Evolutionary conservation across 2,888 invertebrate species (phyloP).

Genomic region (Nemotelus nigrinus): DNA sequence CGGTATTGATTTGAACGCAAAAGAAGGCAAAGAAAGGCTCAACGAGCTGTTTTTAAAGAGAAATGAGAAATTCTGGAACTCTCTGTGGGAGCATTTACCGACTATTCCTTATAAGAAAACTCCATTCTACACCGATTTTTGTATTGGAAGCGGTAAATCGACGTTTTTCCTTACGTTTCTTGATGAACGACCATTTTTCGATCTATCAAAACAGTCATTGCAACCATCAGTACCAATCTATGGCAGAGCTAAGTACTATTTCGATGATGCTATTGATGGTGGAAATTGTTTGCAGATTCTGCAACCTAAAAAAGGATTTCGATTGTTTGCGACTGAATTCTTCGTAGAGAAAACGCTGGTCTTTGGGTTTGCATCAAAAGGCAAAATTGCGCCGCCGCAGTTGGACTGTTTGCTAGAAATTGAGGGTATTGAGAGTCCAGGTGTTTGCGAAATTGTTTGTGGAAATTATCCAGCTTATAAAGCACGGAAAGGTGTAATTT

Average conservation of each 20-base stretch:
- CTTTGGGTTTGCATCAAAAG: constrained; percentile 60
- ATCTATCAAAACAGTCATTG: constrained; percentile 70
- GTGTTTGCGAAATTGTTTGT: constrained; percentile 29
- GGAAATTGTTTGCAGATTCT: constrained; percentile 67
- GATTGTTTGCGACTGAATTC: constrained; percentile 60
- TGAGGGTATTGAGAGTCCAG: not conserved
- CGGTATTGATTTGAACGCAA: constrained; percentile 56
- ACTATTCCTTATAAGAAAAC: constrained; percentile 72
- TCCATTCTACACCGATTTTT: constrained; percentile 82
- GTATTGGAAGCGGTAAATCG: constrained; percentile 77
- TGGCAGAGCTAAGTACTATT: constrained; percentile 57
- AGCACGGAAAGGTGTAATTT: constrained; percentile 22
- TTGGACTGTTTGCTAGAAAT: constrained; percentile 57
- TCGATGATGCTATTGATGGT: constrained; percentile 67
- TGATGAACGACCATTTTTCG: constrained; percentile 67
- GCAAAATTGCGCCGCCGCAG: constrained; percentile 51
- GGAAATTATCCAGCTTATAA: constrained; percentile 31
- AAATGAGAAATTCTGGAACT: constrained; percentile 81
- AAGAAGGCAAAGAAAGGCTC: constrained; percentile 56
- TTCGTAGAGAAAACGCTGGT: constrained; percentile 57
- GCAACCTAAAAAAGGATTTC: constrained; percentile 62
- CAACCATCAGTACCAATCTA: constrained; percentile 67
- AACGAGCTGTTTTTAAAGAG: constrained; percentile 69
- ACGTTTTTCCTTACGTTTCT: constrained; percentile 49
- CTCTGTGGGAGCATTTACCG: constrained; percentile 76